Evolutionary conservation across 2,797 vertebrate species (phyloP), one percentile per base, ranked within the genome.

Genomic region (Oreonectes daqikongensis): DNA sequence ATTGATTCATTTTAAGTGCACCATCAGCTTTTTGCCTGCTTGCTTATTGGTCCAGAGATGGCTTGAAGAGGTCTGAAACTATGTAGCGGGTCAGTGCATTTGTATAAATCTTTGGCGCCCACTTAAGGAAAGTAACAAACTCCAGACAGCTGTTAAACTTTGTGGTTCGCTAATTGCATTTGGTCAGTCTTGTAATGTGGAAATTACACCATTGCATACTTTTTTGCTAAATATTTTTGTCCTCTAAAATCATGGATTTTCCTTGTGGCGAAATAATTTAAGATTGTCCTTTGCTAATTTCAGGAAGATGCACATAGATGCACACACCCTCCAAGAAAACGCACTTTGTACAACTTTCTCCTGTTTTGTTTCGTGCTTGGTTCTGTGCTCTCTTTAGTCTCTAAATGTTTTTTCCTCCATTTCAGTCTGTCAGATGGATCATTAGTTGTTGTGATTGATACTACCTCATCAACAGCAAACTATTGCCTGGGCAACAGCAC

Each of bases 401-500:
- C 40, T 22, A 28, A 53, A n/a, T n/a, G n/a, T 14, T 59, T 69
- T 52, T 12, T 30, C 46, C 20, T 61, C 18, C 63, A 32, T 66
- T 30, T 55, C 14, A 14, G 17, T 76, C 52, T 35, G 32, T 72
- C 24, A 53, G 30, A 42, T 26, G 12, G 48, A 65, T 65, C 50
- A 64, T 53, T 46, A 46, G 50, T 61, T 71, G 42, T 67, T 35
- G 40, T 79, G 69, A 73, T 69, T 18, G 15, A 61, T 80, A 52
- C 12, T 26, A 30, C 35, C 3, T 42, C 65, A 55, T 79, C 71
- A 18, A 63, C 57, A 42, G 10, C 22, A 22, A 50, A 60, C 22
- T 65, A 66, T 78, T 81, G 32, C 73, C 69, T 50, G 44, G 32
- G 40, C 44, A 72, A 79, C 66, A 17, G 55, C 22, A 15, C 57